Evolutionary conservation across 2,888 invertebrate genomes (phyloP), one percentile per base, ranked within the genome.

Genomic region (Himalopsyche tibetana): DNA sequence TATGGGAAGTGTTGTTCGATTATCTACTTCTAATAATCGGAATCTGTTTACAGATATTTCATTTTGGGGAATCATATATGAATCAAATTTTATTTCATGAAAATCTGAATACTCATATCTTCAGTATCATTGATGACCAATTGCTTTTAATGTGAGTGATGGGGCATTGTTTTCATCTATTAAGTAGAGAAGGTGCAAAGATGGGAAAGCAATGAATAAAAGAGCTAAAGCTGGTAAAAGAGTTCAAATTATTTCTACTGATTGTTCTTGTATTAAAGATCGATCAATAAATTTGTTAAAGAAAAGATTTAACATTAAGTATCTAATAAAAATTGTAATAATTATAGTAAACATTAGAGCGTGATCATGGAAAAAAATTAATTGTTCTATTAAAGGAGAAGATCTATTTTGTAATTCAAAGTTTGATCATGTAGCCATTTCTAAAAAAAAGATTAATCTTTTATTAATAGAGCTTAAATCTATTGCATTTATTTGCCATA

Each of bases 381-480:
- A n/a, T n/a, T n/a, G n/a, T n/a, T n/a, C n/a, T n/a, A n/a, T n/a
- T n/a, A n/a, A n/a, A n/a, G n/a, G n/a, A n/a, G n/a, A n/a, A n/a
- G n/a, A n/a, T n/a, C n/a, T n/a, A 95, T 94, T 92, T 94, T 95
- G 95, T 88, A 95, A 90, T 87, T 92, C 92, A 89, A 94, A 89
- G 90, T 93, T 93, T 89, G 93, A 92, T 94, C 94, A 94, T 89
- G 94, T 94, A 92, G 93, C 91, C 91, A 94, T 94, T 93, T 94
- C 93, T 94, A 94, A 94, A 93, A 94, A 94, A 94, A 94, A 92
- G 92, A n/a, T n/a, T 91, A 90, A 91, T n/a, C n/a, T 93, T 94
- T 95, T 94, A 94, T 94, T 92, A 92, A 94, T 94, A 94, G 92
- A 93, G 93, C 93, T 95, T 95, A 95, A 95, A 93, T 94, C 93